Evolutionary conservation across 2,888 invertebrate genomes (phyloP), one percentile per base, ranked within the genome.

Genomic region (Glaucopsyche alexis): DNA sequence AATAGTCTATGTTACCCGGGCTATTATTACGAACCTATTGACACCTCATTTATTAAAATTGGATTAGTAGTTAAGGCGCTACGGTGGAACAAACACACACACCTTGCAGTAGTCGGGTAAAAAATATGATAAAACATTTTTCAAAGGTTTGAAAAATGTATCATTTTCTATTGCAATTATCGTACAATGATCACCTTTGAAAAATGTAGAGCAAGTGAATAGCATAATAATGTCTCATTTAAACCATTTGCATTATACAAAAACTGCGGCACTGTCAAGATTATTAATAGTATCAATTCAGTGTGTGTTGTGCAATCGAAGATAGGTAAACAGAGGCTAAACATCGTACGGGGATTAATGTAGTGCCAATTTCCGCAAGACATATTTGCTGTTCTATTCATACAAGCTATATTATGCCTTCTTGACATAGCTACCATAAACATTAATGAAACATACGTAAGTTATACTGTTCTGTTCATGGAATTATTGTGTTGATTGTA

Each of bases 351-450:
- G 60, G 60, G 60, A 60, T 60, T 60, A 60, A 60, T 60, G 60
- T 60, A 60, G 60, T 60, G 60, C 60, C 29, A 60, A 60, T 60
- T 13, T 60, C 60, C 29, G 29, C 60, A 38, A 60, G 60, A 14
- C 60, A 60, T 60, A 60, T 60, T 60, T 60, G 60, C 60, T 13
- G 29, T 60, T 13, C 60, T 60, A 60, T 60, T 60, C 60, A 60
- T 60, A 60, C 60, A 38, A 60, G 29, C 60, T 60, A 60, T 38
- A 29, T 38, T 38, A 29, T 38, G 60, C 60, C 60, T 38, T 60
- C 60, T 60, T 60, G 60, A 60, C 60, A 38, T 60, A 38, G 13
- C 60, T 14, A 19, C 55, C 16, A 55, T 29, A 60, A 60, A 60
- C 60, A 60, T 38, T 60, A 29, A 19, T 60, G 29, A 38, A 29